Conservation (phyloP, 2,797 vertebrate genomes). For the Xenops minutus region DNA sequence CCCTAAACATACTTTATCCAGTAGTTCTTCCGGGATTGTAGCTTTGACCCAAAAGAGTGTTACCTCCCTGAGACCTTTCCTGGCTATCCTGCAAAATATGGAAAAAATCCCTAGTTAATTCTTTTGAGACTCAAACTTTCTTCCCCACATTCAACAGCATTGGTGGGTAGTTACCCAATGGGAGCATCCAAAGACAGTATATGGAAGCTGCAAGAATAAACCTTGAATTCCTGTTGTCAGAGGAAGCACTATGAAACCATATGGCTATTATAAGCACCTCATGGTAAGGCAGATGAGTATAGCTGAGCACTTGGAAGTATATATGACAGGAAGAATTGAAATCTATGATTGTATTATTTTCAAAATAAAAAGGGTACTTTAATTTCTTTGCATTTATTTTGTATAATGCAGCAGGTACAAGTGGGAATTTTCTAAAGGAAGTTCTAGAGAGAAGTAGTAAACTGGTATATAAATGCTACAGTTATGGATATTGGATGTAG, state of each 20-base stretch:
- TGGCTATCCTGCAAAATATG: background rate
- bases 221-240: fast-evolving
- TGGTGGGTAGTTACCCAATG: background rate
- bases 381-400: background rate
- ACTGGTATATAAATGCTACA: background rate
- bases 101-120: background rate
- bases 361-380: background rate
- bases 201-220: background rate
- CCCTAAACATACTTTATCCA: background rate
- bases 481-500: background rate
- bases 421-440: background rate
- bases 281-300: background rate
- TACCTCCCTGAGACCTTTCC: background rate
- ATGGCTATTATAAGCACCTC: background rate
- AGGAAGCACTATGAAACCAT: background rate
- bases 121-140: background rate
- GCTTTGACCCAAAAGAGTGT: background rate
- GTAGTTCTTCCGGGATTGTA: background rate
- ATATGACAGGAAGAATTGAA: background rate
- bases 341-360: background rate
- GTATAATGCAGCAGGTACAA: background rate
- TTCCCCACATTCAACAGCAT: background rate
- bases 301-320: background rate
- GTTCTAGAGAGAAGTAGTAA: background rate
- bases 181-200: background rate